Base-by-base conservation (phyloP, 2,888 invertebrate species). In the Nipponacmea schrenckii region DNA sequence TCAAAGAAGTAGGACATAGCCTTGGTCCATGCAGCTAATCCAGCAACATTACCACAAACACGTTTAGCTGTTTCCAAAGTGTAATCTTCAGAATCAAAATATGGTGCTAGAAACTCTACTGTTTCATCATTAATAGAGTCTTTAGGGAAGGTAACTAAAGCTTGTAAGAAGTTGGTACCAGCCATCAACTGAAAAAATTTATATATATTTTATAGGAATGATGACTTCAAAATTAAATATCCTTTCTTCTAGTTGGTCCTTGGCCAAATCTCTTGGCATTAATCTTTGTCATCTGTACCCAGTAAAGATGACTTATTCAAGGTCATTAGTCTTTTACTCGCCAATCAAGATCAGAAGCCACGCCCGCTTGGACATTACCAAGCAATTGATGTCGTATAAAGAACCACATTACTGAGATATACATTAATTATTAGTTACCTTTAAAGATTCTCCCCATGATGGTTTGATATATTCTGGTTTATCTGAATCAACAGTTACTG, bases 91-190 rank as follows among this genome's bases (percentile, higher is more conserved):
- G 84, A 82, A 15, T 79, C 78, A 2, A 89, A 78, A 79, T 89
- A 89, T 0, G 89, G 87, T 72, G 84, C 81, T 71, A 90, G 77
- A 64, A 89, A 78, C 71, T 89, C 89, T 39, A 89, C 86, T 3
- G 85, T 88, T 77, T 89, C 89, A 69, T 88, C 89, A 69, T 89
- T 90, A 48, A 90, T 89, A 24, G 84, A 80, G 77, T 89, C 89
- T 75, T 89, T 89, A 4, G 97, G 96, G 88, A 97, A 98, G 85
- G 96, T 96, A 91, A 97, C 95, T 24, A 98, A 91, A 86, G 96
- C 80, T 65, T 83, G 83, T 27, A 89, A 83, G 81, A 89, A 88
- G 78, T 85, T 86, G 15, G 86, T 84, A 50, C 84, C 85, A 5
- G 87, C 79, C 86, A 89, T 83, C 71, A 89, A 72, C 86, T 88